Percentiles rank a stretch among this genome's conserved stretches.
These are phyloP conservation scores for Bicyclus anynana DNA, from an alignment of 1,140 invertebrate species.

Conservation along the genomic window DNA sequence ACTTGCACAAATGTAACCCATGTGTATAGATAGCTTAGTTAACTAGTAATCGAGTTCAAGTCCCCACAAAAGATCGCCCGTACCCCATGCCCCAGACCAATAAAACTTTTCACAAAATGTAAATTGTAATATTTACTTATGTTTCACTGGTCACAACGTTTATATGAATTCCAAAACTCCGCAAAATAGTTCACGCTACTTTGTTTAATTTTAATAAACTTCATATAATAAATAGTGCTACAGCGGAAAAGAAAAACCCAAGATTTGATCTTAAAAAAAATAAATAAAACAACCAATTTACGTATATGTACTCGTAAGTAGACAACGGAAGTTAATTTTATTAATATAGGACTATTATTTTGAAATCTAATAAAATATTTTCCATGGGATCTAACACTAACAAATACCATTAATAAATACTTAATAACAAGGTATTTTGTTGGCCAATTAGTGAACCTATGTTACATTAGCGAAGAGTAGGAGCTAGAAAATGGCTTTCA, in stretches of 20 bases:
- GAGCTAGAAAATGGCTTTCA: conserved; percentile 56
- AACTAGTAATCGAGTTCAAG: not conserved
- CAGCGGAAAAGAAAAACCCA: no score
- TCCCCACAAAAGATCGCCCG: conserved; percentile 11
- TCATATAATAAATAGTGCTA: no score
- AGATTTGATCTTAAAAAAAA: no score
- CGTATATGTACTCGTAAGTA: not conserved
- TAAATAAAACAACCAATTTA: no score
- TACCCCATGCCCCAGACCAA: not conserved
- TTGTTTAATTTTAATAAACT: not conserved
- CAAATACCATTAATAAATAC: conserved; percentile 16
- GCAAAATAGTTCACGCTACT: not conserved
- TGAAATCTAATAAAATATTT: not conserved
- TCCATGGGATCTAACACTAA: conserved; percentile 1
- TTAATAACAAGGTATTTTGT: conserved; percentile 42
- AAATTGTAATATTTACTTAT: not conserved
- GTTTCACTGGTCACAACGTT: conserved; percentile 18
- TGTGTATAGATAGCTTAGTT: not conserved
- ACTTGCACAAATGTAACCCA: not conserved
- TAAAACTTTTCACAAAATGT: conserved; percentile 6
- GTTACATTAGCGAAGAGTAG: conserved; percentile 55
- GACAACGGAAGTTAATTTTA: not conserved
- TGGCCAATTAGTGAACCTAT: conserved; percentile 54
- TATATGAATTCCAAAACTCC: conserved; percentile 37
- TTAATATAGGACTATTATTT: not conserved